Evolutionary conservation across 2,797 vertebrate species (phyloP).

Genomic region (Pempheris klunzingeri): DNA sequence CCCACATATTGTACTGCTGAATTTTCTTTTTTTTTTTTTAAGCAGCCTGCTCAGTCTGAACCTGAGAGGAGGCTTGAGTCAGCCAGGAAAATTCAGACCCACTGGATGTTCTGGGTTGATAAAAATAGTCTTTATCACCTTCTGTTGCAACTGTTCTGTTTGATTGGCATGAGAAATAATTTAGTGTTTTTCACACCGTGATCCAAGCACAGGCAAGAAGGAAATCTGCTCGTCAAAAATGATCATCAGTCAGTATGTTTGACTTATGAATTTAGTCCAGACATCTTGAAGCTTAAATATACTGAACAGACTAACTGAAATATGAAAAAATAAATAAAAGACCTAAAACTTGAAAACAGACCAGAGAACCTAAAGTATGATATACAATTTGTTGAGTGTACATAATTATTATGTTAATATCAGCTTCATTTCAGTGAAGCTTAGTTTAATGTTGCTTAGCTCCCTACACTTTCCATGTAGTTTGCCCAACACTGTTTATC

Average conservation of each 20-base stretch:
- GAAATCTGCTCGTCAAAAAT: not conserved
- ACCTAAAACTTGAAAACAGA: too few relatives aligned
- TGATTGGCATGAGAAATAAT: not conserved
- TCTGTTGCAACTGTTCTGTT: not conserved
- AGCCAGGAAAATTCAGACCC: not conserved
- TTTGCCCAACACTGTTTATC: too few relatives aligned
- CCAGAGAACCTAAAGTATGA: too few relatives aligned
- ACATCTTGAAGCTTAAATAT: constrained; percentile 9
- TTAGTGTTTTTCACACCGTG: not conserved
- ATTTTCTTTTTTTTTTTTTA: too few relatives aligned
- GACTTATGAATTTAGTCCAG: not conserved
- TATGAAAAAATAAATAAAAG: too few relatives aligned
- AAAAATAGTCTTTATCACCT: not conserved
- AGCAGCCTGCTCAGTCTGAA: not conserved
- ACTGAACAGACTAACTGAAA: too few relatives aligned
- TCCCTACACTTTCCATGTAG: too few relatives aligned
- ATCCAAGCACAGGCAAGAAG: not conserved
- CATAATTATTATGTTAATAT: too few relatives aligned
- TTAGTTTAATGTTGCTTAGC: too few relatives aligned
- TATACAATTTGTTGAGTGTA: too few relatives aligned
- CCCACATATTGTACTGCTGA: too few relatives aligned
- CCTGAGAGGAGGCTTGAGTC: not conserved
- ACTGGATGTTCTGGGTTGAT: not conserved
- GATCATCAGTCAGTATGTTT: not conserved
- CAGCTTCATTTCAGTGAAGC: too few relatives aligned